Evolutionary conservation across 2,113 vertebrate genomes (phyloP).

Genomic region (Buteo buteo): DNA sequence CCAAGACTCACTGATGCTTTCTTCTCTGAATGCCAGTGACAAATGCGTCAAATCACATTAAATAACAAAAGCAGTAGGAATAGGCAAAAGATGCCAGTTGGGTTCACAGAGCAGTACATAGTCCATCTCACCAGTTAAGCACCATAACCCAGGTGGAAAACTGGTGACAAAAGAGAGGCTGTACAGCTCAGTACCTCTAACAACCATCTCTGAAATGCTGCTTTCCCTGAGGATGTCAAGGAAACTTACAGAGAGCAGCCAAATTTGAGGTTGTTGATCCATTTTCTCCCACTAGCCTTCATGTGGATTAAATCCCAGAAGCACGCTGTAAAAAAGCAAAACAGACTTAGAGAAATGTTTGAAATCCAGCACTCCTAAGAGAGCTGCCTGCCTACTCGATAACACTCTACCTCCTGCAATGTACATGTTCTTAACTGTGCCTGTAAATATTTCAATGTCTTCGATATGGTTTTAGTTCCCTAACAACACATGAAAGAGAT

Average conservation of each 20-base stretch:
- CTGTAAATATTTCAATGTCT: neutral
- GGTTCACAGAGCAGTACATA: neutral
- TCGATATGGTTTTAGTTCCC: neutral
- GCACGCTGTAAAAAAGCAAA: neutral
- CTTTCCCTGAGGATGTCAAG: neutral
- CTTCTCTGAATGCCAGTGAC: neutral
- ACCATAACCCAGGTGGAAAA: neutral
- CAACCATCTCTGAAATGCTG: neutral
- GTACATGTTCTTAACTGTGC: neutral
- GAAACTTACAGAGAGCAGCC: neutral
- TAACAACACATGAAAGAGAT: neutral
- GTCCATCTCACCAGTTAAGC: neutral
- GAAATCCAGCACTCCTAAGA: neutral
- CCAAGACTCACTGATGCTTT: neutral
- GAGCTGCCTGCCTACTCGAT: neutral
- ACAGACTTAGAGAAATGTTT: neutral
- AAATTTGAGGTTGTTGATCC: neutral
- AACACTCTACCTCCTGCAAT: neutral
- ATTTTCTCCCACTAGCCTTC: neutral
- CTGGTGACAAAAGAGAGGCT: neutral
- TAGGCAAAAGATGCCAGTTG: neutral
- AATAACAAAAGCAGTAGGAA: neutral
- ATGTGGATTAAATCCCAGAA: neutral
- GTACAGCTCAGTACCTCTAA: neutral
- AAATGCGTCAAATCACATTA: neutral